Percentiles rank a stretch among this genome's conserved stretches.
phyloP scores from a whole-genome alignment of 2,113 vertebrate species.

The Turdus rufiventris region DNA sequence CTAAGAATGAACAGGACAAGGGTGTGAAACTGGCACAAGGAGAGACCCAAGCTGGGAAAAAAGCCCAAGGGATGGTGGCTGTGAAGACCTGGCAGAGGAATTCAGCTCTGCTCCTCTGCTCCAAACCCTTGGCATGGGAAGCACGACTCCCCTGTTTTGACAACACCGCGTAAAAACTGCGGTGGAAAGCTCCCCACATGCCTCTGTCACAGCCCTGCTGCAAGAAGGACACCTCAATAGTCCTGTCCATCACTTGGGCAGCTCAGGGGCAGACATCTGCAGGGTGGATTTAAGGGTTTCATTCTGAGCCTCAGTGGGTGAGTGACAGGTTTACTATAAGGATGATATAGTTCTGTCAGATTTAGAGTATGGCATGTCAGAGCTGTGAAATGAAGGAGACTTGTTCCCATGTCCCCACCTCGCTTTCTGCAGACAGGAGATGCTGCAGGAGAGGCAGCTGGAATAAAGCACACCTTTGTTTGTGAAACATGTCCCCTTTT shows the following conservation, averaged over 20 bases:
- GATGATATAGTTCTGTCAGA: neutral
- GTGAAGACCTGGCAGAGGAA: neutral
- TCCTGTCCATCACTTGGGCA: neutral
- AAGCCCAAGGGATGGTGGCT: neutral
- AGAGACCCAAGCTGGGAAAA: neutral
- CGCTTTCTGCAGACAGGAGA: neutral
- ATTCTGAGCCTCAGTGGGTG: neutral
- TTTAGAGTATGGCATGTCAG: neutral
- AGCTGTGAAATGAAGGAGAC: neutral
- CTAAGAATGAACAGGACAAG: neutral
- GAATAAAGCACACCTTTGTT: neutral
- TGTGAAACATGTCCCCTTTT: accelerated
- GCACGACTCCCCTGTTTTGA: neutral
- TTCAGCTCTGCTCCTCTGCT: neutral
- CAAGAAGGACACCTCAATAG: neutral
- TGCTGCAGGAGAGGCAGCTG: neutral
- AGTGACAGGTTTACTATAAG: neutral
- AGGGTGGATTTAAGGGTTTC: constrained; percentile 32
- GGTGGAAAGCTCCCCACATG: neutral
- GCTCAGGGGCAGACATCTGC: neutral
- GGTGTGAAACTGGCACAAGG: neutral
- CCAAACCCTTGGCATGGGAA: neutral
- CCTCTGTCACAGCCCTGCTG: neutral
- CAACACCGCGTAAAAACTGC: neutral
- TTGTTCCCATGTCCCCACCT: neutral